Base-by-base conservation (phyloP, 2,888 invertebrate species). In the Apodemia mormo region DNA sequence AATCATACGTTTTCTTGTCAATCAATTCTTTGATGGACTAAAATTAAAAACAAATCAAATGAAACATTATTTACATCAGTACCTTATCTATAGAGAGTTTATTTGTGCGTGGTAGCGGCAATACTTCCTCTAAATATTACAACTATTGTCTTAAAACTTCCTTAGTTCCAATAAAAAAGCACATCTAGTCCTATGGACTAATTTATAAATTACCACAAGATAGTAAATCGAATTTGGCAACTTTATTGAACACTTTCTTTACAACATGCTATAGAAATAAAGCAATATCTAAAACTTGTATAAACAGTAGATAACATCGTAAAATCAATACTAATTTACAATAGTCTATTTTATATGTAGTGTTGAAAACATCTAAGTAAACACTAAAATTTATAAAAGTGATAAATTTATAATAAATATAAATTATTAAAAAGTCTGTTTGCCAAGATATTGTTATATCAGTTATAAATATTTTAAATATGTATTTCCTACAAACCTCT, bases 201-300 rank as follows among this genome's bases (percentile, higher is more conserved):
- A 61, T 61, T 61, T 61, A 61, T 49, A 65, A 37, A 85, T 85
- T 83, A 87, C 86, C 83, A 84, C 83, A 84, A 77, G 76, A 81
- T 82, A 86, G 86, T 88, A 92, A 85, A 90, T 79, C 83, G 83
- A 92, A 89, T 93, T 93, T 93, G 93, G 93, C 93, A 93, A 87
- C 90, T 82, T 85, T 85, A 81, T 89, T 91, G 90, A 92, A 93
- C 92, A 91, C 92, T 83, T 82, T 75, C 82, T 83, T 84, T 85
- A 82, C 78, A 75, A 68, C 72, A 70, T 69, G 73, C 70, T 72
- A 74, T 73, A 77, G 72, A 75, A 74, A 74, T 76, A 73, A 72
- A 73, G 71, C 72, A 73, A 75, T 70, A 52, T 71, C 75, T 76
- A 73, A 73, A 73, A 68, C 74, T 71, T 74, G 56, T 65, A 68